Base-by-base conservation (phyloP, 2,888 invertebrate genomes). In the Mesorhabditis sp. region DNA sequence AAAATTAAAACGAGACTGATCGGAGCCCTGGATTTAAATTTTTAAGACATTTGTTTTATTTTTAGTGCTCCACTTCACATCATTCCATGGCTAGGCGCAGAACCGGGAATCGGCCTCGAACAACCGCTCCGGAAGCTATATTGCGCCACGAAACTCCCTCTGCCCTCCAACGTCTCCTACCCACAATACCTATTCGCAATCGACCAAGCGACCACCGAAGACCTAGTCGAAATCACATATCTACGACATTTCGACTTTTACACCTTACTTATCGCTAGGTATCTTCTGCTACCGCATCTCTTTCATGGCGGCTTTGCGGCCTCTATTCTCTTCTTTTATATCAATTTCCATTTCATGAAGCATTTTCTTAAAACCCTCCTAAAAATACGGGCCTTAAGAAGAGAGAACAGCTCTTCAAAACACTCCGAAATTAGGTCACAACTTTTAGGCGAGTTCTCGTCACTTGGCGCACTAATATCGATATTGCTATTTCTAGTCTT, bases 291-390 rank as follows among this genome's bases (percentile, higher is more conserved):
- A 13, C 58, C 58, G n/a, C n/a, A 13, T n/a, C 7, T n/a, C 7
- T 50, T 50, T n/a, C 58, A 50, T 50, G 58, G 58, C n/a, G 58
- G 58, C 7, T n/a, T 50, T 50, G 58, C 58, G n/a, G 58, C 58
- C 7, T 13, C n/a, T 50, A 50, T 50, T 50, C n/a, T 50, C 7
- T 13, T 50, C 58, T 10, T 50, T 50, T 50, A 10, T 50, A 10
- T 50, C 0, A 13, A 50, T 50, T 10, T 13, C 10, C 2, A n/a
- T 50, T 50, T 50, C 2, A 50, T 50, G 7, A 13, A 10, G 7
- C 58, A n/a, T 13, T 50, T 13, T 50, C n/a, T 50, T 50, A 50
- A 50, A 50, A 50, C n/a, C 58, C 58, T 50, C 7, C 58, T 13
- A 13, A 50, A 50, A 50, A 28, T 28, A 28, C 28, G 28, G 28